A percentile compares a stretch with the other conserved stretches of the same genome.
phyloP scores from a whole-genome alignment of 1,140 invertebrate genomes.

The Orius laevigatus region DNA sequence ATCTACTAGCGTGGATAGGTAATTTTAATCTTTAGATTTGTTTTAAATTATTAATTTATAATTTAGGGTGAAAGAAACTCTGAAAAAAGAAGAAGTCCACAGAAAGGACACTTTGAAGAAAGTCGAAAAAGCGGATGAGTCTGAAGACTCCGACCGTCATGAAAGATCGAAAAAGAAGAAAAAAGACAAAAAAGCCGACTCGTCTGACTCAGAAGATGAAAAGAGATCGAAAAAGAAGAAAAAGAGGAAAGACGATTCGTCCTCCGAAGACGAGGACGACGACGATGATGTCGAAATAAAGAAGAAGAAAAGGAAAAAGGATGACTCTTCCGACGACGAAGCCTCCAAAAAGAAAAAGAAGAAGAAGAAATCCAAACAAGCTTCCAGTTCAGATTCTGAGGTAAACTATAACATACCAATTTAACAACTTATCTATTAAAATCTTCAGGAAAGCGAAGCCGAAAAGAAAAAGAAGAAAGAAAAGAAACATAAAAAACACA shows the following conservation, averaged over 20 bases:
- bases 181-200: slow-evolving; percentile 29
- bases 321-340: slow-evolving; percentile 38
- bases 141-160: slow-evolving; percentile 37
- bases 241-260: slow-evolving; percentile 27
- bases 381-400: slow-evolving; percentile 41
- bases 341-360: slow-evolving; percentile 40
- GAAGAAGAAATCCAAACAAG: slow-evolving; percentile 47
- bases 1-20: slow-evolving; percentile 6
- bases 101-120: neutral
- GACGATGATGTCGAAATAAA: slow-evolving; percentile 35
- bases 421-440: neutral
- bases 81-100: neutral
- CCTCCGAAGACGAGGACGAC: slow-evolving; percentile 44
- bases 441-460: slow-evolving; percentile 34
- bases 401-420: slow-evolving; percentile 23
- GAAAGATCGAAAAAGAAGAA: slow-evolving; percentile 35
- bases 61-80: neutral
- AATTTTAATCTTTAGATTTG: slow-evolving; percentile 2
- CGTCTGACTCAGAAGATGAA: slow-evolving; percentile 45
- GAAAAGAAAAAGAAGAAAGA: slow-evolving; percentile 52
- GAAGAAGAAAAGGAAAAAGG: slow-evolving; percentile 47
- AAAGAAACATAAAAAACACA: slow-evolving; percentile 52
- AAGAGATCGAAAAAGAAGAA: slow-evolving; percentile 49
- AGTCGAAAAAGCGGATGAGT: slow-evolving; percentile 32
- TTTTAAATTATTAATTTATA: neutral